Base-by-base conservation (phyloP, 2,888 invertebrate species). In the Camponotus fellah region DNA sequence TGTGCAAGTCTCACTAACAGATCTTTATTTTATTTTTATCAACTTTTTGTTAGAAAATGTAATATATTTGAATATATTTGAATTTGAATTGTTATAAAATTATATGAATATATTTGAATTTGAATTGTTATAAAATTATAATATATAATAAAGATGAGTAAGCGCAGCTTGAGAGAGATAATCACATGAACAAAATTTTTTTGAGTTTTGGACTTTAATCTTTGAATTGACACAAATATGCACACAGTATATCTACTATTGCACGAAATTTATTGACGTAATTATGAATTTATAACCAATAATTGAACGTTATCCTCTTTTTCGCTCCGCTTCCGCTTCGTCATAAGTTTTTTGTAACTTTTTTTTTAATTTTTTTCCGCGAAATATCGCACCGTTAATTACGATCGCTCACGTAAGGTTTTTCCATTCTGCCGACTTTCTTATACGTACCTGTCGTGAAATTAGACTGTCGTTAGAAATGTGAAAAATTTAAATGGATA, bases 381-480 rank as follows among this genome's bases (percentile, higher is more conserved):
- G 43, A 66, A 43, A 66, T 66, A 66, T 66, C 46, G 14, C 46
- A 46, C 66, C 65, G 12, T 14, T 26, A 6, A 2, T 26, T 66
- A 26, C 14, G 66, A 66, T 5, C 43, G 65, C 12, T 4, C 66
- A 43, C 14, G 40, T 10, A 34, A 21, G 14, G 26, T 66, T 43
- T 66, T 6, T 43, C 12, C 6, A n/a, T 43, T 21, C 14, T 26
- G 8, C 34, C 32, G 10, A 14, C 17, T 62, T 66, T 46, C 21
- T 66, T 66, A 8, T 46, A 43, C 3, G 66, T 21, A 26, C 3
- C 43, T 66, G 14, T 66, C 26, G 58, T 68, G 76, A 85, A 85
- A 89, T 86, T 84, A 85, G 72, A 82, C 53, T 71, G 83, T 74
- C 86, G 86, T 85, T 53, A 53, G n/a, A 53, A 82, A 83, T 66